Conservation (phyloP, 2,113 vertebrate genomes). For the Psephotus haematonotus region DNA sequence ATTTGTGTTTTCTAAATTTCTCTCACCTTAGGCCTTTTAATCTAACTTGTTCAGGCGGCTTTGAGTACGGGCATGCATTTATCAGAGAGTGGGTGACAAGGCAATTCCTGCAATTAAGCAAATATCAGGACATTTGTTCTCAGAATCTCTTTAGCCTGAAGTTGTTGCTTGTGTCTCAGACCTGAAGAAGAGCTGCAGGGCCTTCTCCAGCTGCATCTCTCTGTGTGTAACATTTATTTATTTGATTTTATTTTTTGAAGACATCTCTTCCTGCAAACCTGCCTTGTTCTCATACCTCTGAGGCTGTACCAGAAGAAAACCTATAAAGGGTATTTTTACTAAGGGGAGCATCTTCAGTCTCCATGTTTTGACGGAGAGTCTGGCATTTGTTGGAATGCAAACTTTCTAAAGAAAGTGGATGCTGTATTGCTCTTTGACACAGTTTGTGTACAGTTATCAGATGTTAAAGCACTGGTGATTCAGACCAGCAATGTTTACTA, state of each 20-base stretch:
- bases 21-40: not conserved
- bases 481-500: not conserved
- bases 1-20: not conserved
- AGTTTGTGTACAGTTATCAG: not conserved
- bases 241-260: not conserved
- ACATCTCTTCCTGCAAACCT: not conserved
- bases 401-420: not conserved
- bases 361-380: not conserved
- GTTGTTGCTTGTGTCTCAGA: not conserved
- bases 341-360: not conserved
- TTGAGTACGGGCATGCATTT: not conserved
- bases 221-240: not conserved
- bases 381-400: not conserved
- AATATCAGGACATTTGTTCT: not conserved
- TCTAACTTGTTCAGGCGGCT: not conserved
- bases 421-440: not conserved
- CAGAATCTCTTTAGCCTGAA: not conserved
- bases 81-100: not conserved
- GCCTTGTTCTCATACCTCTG: not conserved
- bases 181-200: not conserved
- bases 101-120: not conserved
- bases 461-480: not conserved
- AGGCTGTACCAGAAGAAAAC: not conserved
- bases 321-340: not conserved
- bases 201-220: not conserved